phyloP scores from a whole-genome alignment of 2,888 invertebrate genomes.

The Apodemia mormo region DNA sequence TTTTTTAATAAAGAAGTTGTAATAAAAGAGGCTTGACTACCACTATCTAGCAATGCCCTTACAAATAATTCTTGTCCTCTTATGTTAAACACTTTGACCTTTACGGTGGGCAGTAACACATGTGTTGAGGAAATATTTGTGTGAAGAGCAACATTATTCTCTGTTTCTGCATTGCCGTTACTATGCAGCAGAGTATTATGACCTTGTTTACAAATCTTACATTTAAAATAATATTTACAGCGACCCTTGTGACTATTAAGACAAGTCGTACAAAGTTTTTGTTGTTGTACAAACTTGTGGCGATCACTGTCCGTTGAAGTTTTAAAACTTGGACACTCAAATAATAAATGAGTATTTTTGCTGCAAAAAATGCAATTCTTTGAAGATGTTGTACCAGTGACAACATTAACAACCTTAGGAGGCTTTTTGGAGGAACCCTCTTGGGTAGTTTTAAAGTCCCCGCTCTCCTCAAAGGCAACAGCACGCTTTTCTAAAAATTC shows the following conservation, averaged over 20 bases:
- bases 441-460: background rate
- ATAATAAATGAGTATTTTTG: too few species aligned
- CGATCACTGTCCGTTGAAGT: background rate
- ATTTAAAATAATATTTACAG: conserved; percentile 30
- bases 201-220: conserved; percentile 31
- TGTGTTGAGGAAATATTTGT: too few species aligned
- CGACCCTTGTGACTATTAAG: conserved; percentile 28
- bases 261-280: conserved; percentile 1
- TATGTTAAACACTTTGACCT: too few species aligned
- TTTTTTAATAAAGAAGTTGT: background rate
- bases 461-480: background rate
- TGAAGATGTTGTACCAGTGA: too few species aligned
- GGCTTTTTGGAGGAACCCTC: too few species aligned
- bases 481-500: conserved; percentile 4
- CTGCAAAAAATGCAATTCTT: too few species aligned
- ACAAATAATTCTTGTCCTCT: too few species aligned
- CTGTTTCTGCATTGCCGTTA: background rate
- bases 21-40: too few species aligned
- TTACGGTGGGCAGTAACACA: too few species aligned
- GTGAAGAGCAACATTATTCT: background rate
- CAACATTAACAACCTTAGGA: too few species aligned
- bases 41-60: too few species aligned
- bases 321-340: background rate
- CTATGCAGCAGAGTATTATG: conserved; percentile 29
- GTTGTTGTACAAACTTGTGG: background rate